phyloP scores from a whole-genome alignment of 2,113 vertebrate species.

The Podarcis cretensis region DNA sequence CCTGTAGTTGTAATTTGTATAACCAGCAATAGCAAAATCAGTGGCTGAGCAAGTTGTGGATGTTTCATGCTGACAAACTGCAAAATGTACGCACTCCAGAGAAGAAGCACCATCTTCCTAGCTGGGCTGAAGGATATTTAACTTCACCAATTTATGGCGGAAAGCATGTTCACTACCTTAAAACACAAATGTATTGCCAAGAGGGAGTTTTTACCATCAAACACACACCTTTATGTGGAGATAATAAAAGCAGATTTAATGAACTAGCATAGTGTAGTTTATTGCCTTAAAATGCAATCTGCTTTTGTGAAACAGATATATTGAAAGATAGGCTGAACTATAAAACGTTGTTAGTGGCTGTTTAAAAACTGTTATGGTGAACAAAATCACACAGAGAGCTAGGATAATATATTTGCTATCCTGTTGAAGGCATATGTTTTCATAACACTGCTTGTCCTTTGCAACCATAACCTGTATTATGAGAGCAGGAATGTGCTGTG shows the following conservation, averaged over 20 bases:
- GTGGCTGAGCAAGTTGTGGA: neutral
- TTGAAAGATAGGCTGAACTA: neutral
- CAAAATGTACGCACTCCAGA: neutral
- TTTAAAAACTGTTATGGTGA: conserved; percentile 25
- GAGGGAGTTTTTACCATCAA: neutral
- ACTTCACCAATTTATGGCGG: conserved; percentile 14
- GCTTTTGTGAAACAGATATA: conserved; percentile 13
- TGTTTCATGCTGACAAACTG: conserved; percentile 4
- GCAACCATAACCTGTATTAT: conserved; percentile 1
- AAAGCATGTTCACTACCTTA: neutral
- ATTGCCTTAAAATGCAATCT: conserved; percentile 30
- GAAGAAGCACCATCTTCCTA: conserved; percentile 9
- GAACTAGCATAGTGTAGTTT: conserved; percentile 21
- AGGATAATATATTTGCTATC: conserved; percentile 29
- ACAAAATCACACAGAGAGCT: neutral
- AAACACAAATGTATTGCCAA: neutral
- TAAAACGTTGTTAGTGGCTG: conserved; percentile 23
- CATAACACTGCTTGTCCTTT: neutral
- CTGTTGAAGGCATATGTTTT: neutral
- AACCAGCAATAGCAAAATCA: conserved; percentile 10
- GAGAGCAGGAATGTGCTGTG: neutral
- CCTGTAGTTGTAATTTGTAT: neutral
- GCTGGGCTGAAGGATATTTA: conserved; percentile 29
- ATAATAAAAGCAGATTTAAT: conserved; percentile 21
- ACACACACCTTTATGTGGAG: neutral